These are phyloP conservation scores for Sebastiscus albofasciatus DNA, from an alignment of 2,797 vertebrate genomes.

Conservation along the genomic window DNA sequence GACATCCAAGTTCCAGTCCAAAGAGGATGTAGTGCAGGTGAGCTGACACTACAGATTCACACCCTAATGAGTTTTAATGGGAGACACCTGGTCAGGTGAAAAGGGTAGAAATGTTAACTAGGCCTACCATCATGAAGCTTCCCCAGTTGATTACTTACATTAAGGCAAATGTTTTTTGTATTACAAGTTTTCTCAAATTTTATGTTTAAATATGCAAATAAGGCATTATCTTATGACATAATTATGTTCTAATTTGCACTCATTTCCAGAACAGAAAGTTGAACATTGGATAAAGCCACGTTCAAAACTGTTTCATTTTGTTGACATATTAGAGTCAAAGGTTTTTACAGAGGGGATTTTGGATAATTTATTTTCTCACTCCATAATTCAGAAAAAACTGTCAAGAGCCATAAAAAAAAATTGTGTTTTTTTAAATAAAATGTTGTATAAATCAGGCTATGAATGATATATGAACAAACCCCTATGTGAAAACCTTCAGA, in stretches of 20 bases:
- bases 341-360: no score
- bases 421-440: neutral
- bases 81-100: no score
- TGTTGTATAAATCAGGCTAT: neutral
- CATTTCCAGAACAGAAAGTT: neutral
- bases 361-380: neutral
- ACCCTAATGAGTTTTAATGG: neutral
- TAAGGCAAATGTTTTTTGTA: no score
- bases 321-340: neutral
- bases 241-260: neutral
- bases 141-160: no score
- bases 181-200: no score
- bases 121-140: no score
- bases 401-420: neutral
- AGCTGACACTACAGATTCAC: neutral
- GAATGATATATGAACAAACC: neutral
- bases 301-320: neutral
- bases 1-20: slow-evolving; percentile 87
- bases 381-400: neutral
- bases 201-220: neutral
- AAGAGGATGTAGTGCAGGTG: slow-evolving; percentile 89
- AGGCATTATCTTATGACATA: neutral
- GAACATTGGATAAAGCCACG: no score
- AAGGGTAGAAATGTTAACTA: no score
- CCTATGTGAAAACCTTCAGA: neutral